These are phyloP conservation scores for Nasonovia ribisnigri DNA, from an alignment of 2,888 invertebrate genomes.

Conservation along the genomic window DNA sequence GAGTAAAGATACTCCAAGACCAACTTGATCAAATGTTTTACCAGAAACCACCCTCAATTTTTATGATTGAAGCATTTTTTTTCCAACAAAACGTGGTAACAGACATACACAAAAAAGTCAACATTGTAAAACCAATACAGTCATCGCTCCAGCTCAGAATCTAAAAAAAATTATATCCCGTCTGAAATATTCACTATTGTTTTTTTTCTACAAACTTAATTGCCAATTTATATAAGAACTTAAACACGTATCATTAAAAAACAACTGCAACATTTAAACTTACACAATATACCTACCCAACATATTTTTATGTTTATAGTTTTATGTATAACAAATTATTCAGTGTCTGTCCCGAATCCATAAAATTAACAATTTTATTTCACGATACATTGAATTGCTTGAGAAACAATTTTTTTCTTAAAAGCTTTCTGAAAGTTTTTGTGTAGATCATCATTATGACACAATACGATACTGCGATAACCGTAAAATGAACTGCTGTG, in stretches of 20 bases:
- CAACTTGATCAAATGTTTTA: not conserved
- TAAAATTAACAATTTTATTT: not conserved
- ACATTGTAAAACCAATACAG: not conserved
- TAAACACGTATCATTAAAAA: not conserved
- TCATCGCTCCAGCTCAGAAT: not conserved
- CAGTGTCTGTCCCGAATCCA: not conserved
- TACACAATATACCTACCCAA: no score
- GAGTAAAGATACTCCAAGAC: not conserved
- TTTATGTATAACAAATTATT: not conserved
- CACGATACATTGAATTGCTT: not conserved
- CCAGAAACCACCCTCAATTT: not conserved
- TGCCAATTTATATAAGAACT: not conserved
- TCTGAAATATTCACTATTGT: not conserved
- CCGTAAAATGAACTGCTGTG: not conserved
- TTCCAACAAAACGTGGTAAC: not conserved
- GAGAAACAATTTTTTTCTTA: not conserved
- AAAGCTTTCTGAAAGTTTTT: not conserved
- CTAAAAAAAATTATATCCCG: not conserved
- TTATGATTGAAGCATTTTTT: not conserved
- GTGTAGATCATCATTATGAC: not conserved
- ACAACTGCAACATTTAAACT: not conserved
- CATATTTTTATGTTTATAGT: not conserved
- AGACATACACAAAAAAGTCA: not conserved
- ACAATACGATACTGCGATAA: not conserved
- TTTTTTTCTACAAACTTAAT: not conserved